Base-by-base conservation (phyloP, 2,113 vertebrate species). In the Erpornis zantholeuca region DNA sequence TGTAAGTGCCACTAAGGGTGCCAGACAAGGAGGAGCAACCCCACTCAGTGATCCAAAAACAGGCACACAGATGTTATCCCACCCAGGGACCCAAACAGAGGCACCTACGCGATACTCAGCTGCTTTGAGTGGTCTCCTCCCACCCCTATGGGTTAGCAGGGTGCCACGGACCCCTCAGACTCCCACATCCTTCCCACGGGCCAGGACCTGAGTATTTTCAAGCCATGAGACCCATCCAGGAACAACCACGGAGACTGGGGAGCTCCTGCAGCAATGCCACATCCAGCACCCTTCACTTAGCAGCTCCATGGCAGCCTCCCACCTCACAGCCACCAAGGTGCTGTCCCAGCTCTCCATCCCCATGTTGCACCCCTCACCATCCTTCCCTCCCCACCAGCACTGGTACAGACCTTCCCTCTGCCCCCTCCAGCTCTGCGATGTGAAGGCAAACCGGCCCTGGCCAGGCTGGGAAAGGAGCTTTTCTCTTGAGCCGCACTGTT, bases 401-500 rank as follows among this genome's bases (percentile, higher is more conserved):
- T 0, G 14, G 9, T 18, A 54, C 75, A 68, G 64, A 36, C 45
- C 53, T 75, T 75, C 60, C 47, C 53, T 33, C 75, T 79, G 75
- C 25, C 53, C 42, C 47, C 63, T 82, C 69, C 24, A 6, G 44
- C 76, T 50, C 50, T 1, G 2, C 21, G 13, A 40, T 53, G 52
- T 0, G 68, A 97, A 95, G 90, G 92, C 94, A 97, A 97, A 96
- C 82, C 10, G 10, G 79, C 92, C 96, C 91, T 47, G 82, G 90
- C 92, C 78, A 9, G 25, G 79, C 94, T 90, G 92, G 94, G 97
- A 96, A 93, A 92, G 93, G 85, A 97, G 88, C 33, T 90, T 84
- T 71, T 91, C 97, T 96, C 83, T 96, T 35, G 76, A 91, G 93
- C 95, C 60, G 61, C 88, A 68, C 84, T 97, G 97, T 98, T 98